Conservation (phyloP, 2,113 vertebrate species). For the Neolamprologus devosi region DNA sequence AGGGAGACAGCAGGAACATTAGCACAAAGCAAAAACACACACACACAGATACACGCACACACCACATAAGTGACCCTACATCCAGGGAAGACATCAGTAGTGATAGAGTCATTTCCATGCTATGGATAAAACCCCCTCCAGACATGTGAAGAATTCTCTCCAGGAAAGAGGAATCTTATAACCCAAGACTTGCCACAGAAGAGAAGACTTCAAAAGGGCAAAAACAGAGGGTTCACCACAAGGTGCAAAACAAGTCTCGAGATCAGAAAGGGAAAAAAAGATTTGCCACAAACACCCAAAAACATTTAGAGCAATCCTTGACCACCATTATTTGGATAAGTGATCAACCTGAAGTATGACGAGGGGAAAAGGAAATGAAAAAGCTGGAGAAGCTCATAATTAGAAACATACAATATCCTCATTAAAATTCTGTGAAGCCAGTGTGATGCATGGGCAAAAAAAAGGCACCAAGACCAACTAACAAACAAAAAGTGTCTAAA, state of each 20-base stretch:
- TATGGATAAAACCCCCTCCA: background rate
- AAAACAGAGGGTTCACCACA: background rate
- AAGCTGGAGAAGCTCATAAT: background rate
- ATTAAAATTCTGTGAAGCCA: background rate
- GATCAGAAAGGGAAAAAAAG: background rate
- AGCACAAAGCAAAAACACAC: background rate
- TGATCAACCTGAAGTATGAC: background rate
- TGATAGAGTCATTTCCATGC: background rate
- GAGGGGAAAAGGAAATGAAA: background rate
- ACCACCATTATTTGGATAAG: background rate
- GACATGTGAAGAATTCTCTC: background rate
- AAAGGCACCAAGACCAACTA: background rate
- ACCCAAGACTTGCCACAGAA: background rate
- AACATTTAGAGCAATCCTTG: background rate
- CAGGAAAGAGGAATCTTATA: background rate
- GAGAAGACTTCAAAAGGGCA: background rate
- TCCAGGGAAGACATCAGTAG: background rate
- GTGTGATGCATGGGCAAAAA: background rate
- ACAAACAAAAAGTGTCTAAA: background rate
- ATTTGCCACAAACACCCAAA: background rate
- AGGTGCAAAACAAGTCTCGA: background rate
- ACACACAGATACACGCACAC: background rate
- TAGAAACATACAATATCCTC: background rate
- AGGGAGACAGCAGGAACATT: background rate
- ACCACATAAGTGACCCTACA: background rate